Evolutionary conservation across 2,888 invertebrate genomes (phyloP), one percentile per base, ranked within the genome.

Genomic region (Bugulina stolonifera): DNA sequence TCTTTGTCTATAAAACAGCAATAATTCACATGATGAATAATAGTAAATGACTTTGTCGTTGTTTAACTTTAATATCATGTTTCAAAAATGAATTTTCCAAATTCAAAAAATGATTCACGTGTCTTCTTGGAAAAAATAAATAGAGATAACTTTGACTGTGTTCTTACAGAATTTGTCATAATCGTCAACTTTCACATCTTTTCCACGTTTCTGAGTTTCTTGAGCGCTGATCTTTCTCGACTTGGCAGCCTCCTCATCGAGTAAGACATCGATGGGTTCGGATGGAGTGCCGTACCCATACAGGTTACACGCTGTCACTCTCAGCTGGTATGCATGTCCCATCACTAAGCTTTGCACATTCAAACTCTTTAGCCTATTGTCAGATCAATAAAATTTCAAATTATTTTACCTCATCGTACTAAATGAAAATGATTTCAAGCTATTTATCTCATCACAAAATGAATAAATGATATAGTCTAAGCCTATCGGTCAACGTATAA

Each of bases 221-320:
- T 74, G 74, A 29, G 73, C 74, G 18, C 76, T 74, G 3, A 76
- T 77, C 35, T 74, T 74, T 69, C 72, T 73, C 5, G 64, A 10
- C 32, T 64, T 64, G 23, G 75, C 71, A 18, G 79, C 75, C 57
- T 80, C 79, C 27, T 81, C 81, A 10, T 81, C 82, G 73, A 79
- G 80, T 73, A 80, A 78, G 23, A 69, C 72, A 14, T 76, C 79
- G 71, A 94, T 93, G 0, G 92, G 89, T 73, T 95, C 95, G 77
- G 97, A 97, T 0, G 98, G 91, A 79, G 96, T 94, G 25, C 96
- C 96, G 69, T 94, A 88, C 1, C 99, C 99, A 85, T 99, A 98
- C 75, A 98, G 93, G 85, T 99, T 99, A 86, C 98, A 98, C 0
- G 99, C 99, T 83, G 91, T 93, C 5, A 98, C 90, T 75, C 99